Base-by-base conservation (phyloP, 2,113 vertebrate genomes). In the Catharus minimus region DNA sequence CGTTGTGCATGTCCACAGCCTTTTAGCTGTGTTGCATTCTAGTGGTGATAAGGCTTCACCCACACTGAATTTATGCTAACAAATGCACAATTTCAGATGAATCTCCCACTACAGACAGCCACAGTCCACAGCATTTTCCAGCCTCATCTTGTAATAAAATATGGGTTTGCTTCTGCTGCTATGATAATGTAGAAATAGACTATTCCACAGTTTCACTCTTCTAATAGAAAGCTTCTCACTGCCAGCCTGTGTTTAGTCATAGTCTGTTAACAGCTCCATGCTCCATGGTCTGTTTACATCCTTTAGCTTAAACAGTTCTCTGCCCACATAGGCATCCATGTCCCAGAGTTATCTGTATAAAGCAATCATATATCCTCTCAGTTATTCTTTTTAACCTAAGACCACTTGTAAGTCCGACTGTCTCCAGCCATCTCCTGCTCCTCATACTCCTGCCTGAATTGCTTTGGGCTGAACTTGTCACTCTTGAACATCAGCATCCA, bases 321-420 rank as follows among this genome's bases (percentile, higher is more conserved):
- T 82, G 52, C 33, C 13, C 15, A 21, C 61, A 8, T 2, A 56
- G 55, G 11, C 26, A 43, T 46, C 64, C 28, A 32, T 15, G 17
- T 72, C 22, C n/a, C 15, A 36, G 33, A 67, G 9, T 28, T 47
- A 26, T 39, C 33, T 47, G 30, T 22, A 28, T 39, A 38, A 75
- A 68, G 22, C 13, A 28, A 15, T 46, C 22, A 5, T 28, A 13
- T 27, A 41, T 73, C 38, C 41, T 52, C 41, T 47, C 32, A 61
- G 32, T 38, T 18, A 38, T 83, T 60, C 38, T 66, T 73, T 84
- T 77, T 55, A 44, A 55, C 15, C 9, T 47, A 52, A 83, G 8
- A 17, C 13, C 55, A 30, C n/a, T 60, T 4, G 0, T 24, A 39
- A 52, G 11, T 36, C 47, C 1, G 1, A 20, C 10, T 73, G 41